These are phyloP conservation scores for Gryon sp. DNA, from an alignment of 1,140 invertebrate species.

Conservation along the genomic window DNA sequence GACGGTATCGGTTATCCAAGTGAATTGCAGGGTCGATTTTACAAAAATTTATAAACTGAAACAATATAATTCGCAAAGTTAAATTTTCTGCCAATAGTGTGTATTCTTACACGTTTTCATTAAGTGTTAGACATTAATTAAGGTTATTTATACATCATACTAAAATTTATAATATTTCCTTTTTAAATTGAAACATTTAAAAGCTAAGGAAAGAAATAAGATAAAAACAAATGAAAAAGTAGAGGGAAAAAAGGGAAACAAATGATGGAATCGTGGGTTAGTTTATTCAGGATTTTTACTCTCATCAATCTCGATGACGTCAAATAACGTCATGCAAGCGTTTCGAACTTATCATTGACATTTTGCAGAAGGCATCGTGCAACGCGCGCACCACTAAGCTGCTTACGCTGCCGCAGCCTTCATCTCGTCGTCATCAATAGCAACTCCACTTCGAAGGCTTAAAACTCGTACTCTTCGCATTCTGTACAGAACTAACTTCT, in stretches of 20 bases:
- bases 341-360: slow-evolving; percentile 58
- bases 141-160: no score
- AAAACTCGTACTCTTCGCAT: slow-evolving; percentile 31
- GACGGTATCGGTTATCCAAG: slow-evolving; percentile 76
- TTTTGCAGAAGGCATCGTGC: slow-evolving; percentile 50
- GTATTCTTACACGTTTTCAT: no score
- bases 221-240: no score
- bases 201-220: no score
- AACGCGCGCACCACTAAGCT: slow-evolving; percentile 55
- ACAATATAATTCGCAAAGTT: not conserved
- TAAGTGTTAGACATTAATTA: no score
- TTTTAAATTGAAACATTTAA: no score
- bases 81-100: no score
- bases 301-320: slow-evolving; percentile 44
- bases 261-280: not conserved
- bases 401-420: slow-evolving; percentile 51
- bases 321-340: slow-evolving; percentile 44
- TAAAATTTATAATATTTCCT: no score
- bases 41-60: slow-evolving; percentile 23
- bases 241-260: not conserved
- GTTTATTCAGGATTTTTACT: slow-evolving; percentile 1
- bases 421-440: slow-evolving; percentile 37
- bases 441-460: slow-evolving; percentile 35
- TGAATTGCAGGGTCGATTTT: slow-evolving; percentile 67
- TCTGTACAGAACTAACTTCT: slow-evolving; percentile 15